Conservation (phyloP, 2,113 vertebrate genomes). For the Rattus rattus region DNA sequence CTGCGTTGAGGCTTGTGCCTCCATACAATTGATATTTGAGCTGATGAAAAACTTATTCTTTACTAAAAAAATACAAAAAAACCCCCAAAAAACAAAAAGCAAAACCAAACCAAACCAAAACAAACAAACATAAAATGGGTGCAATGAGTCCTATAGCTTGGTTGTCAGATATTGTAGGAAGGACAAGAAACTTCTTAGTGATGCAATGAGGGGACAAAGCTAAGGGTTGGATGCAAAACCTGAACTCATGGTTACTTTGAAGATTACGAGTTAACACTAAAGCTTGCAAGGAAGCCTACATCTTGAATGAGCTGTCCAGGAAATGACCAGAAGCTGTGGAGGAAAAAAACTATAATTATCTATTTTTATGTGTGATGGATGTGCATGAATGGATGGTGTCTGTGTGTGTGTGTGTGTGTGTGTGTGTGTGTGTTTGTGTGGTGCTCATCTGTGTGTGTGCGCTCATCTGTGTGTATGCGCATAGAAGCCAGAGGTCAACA, state of each 20-base stretch:
- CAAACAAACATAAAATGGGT: background rate
- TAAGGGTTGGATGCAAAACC: background rate
- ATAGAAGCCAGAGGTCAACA: background rate
- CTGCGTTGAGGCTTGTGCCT: background rate
- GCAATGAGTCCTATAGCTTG: background rate
- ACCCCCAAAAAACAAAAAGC: no score
- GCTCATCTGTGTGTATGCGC: background rate
- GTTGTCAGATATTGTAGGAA: background rate
- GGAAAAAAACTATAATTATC: background rate
- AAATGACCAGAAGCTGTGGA: background rate
- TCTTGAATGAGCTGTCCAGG: background rate
- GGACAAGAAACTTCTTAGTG: background rate
- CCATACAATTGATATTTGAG: background rate
- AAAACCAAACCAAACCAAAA: no score
- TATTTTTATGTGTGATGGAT: background rate
- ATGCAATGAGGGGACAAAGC: no score
- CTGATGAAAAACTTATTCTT: background rate
- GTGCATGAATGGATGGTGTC: accelerated
- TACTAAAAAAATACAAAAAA: no score
- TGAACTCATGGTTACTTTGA: background rate
- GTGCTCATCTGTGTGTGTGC: no score
- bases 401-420: background rate
- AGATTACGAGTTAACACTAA: background rate
- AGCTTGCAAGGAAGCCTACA: background rate
- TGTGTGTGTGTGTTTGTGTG: no score